These are phyloP conservation scores for Quadroppia sp. DNA, from an alignment of 2,888 invertebrate species.

Conservation along the genomic window DNA sequence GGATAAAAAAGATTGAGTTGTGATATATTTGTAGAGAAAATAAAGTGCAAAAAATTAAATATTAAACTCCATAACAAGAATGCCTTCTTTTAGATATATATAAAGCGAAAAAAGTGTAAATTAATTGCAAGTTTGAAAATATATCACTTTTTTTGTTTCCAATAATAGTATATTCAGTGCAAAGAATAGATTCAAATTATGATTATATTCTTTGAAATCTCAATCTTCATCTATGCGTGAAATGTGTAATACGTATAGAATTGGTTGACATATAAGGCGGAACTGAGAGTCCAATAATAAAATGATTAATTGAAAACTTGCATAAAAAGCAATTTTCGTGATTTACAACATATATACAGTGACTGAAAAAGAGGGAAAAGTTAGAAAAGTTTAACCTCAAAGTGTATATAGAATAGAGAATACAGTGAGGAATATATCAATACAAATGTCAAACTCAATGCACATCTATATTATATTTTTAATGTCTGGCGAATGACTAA, in stretches of 20 bases:
- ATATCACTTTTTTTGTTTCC: too few relatives aligned
- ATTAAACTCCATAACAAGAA: too few relatives aligned
- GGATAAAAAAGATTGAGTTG: too few relatives aligned
- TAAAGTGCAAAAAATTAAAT: not conserved
- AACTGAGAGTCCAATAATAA: slow-evolving; percentile 13
- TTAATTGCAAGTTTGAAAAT: too few relatives aligned
- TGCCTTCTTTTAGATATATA: too few relatives aligned
- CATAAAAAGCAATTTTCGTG: slow-evolving; percentile 30
- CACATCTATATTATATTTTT: slow-evolving; percentile 1
- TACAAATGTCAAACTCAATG: slow-evolving; percentile 15
- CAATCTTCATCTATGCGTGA: slow-evolving; percentile 15
- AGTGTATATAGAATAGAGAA: not conserved
- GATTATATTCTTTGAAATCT: slow-evolving; percentile 1
- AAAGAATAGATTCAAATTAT: too few relatives aligned
- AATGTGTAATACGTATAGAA: slow-evolving; percentile 6
- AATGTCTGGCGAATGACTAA: not conserved
- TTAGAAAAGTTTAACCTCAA: slow-evolving; percentile 6
- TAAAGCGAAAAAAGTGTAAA: too few relatives aligned
- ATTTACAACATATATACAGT: not conserved
- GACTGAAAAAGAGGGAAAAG: not conserved
- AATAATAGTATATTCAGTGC: too few relatives aligned
- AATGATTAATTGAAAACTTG: slow-evolving; percentile 28
- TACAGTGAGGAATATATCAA: slow-evolving; percentile 21
- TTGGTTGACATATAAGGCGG: slow-evolving; percentile 13
- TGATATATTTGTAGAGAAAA: not conserved